Evolutionary conservation across 1,140 invertebrate genomes (phyloP), one percentile per base, ranked within the genome.

Genomic region (Pseudachorutes palmiensis): DNA sequence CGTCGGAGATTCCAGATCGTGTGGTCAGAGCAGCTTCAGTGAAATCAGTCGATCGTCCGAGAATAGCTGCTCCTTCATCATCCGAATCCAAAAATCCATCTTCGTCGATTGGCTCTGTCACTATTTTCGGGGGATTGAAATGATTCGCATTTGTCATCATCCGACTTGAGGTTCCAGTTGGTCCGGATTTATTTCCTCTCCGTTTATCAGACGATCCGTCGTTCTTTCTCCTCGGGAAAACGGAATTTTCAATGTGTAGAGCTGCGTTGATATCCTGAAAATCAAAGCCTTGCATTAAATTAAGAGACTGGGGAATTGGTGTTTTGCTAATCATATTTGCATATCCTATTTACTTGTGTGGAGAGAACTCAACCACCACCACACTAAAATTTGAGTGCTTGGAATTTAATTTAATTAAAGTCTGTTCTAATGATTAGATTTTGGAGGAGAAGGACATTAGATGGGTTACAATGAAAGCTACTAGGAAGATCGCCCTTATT

Each of bases 161-260:
- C 2, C 9, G 14, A 16, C 28, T 41, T 30, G 14, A 24, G 12
- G 32, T 61, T 12, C 16, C 14, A 16, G 3, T 30, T 36, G 29
- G 29, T 22, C 59, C 48, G 30, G 36, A 3, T 62, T 63, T 61
- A 59, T 51, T 28, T 58, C 61, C 41, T 55, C 51, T 32, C 66
- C 61, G n/a, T 33, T 57, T 28, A 32, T 63, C 1, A 33, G 41
- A 2, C 66, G 45, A 19, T n/a, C 49, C 16, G 55, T 80, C 81
- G n/a, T 81, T 82, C 41, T 81, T 81, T 22, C 80, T 76, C 55
- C 86, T 80, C 0, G 91, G 91, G 74, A 94, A 94, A 29, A 94
- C 85, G 72, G 91, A 94, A 77, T 94, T 95, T 76, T 97, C 93
- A 59, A 90, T 82, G 70, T 94, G 88, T 5, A 94, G 78, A 5